A percentile compares a stretch with the other conserved stretches of the same genome.
Evolutionary conservation across 2,888 invertebrate species (phyloP).

Genomic region (Alentia gelatinosa): DNA sequence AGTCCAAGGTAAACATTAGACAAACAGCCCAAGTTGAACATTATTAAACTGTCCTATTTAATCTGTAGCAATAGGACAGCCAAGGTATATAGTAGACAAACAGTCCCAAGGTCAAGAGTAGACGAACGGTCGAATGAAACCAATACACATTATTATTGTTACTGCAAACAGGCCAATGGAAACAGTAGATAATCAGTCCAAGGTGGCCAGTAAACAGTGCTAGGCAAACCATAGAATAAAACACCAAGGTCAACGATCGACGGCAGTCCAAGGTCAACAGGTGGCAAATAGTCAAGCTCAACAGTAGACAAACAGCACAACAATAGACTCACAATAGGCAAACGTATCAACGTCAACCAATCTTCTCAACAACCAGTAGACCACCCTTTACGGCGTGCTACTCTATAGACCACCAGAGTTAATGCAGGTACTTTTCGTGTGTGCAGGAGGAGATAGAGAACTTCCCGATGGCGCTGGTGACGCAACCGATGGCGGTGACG

Average conservation of each 20-base stretch:
- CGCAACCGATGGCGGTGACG: constrained; percentile 98
- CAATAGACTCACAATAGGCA: neutral
- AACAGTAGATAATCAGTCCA: neutral
- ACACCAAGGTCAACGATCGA: too few relatives aligned
- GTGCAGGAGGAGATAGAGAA: constrained; percentile 95
- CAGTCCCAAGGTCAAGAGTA: neutral
- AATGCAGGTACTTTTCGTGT: neutral
- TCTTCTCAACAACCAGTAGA: too few relatives aligned
- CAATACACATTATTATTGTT: neutral
- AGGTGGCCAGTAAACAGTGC: too few relatives aligned
- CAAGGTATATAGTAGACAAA: neutral
- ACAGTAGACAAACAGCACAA: neutral
- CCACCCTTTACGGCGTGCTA: neutral
- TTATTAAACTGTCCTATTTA: neutral
- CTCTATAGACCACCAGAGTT: neutral
- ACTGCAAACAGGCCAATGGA: neutral
- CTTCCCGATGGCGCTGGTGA: constrained; percentile 94
- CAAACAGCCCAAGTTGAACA: neutral
- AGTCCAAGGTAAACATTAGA: neutral
- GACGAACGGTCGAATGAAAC: neutral
- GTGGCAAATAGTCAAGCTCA: too few relatives aligned
- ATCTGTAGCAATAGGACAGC: neutral
- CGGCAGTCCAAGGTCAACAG: too few relatives aligned
- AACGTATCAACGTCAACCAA: too few relatives aligned
- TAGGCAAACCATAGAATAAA: neutral